A percentile compares a stretch with the other conserved stretches of the same genome.
Conservation (phyloP, 2,113 vertebrate species). For the Gyps fulvus region DNA sequence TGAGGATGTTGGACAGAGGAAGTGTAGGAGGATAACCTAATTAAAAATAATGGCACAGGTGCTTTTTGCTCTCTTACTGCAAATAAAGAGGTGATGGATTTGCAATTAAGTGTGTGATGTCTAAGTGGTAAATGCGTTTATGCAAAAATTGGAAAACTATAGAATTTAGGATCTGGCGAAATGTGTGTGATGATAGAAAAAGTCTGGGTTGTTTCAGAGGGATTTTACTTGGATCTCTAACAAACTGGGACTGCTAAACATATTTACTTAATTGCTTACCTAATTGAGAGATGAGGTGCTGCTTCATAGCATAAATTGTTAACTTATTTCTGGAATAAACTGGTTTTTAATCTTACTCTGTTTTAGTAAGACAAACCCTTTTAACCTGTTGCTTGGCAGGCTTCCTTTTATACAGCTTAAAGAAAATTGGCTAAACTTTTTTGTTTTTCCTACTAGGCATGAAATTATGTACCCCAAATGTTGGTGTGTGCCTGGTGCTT, state of each 20-base stretch:
- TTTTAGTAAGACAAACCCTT: not conserved
- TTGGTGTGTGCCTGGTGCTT: not conserved
- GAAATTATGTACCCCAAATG: not conserved
- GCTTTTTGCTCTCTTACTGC: not conserved
- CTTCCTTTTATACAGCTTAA: not conserved
- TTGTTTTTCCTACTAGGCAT: not conserved
- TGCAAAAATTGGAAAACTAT: not conserved
- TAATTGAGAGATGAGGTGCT: not conserved
- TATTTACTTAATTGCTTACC: not conserved
- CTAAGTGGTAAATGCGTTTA: not conserved
- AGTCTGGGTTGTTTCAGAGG: not conserved
- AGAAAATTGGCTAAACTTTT: not conserved
- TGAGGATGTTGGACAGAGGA: not conserved
- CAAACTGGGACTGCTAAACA: not conserved
- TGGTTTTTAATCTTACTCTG: not conserved
- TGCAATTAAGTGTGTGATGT: not conserved
- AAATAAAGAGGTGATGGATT: not conserved
- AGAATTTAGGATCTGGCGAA: not conserved
- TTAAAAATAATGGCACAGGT: constrained; percentile 12
- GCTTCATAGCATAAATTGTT: not conserved
- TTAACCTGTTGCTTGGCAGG: not conserved
- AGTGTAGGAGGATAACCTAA: not conserved
- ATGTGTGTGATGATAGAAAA: not conserved
- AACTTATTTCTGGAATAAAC: not conserved
- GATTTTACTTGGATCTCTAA: not conserved